Evolutionary conservation across 2,113 vertebrate species (phyloP), one percentile per base, ranked within the genome.

Genomic region (Hylia prasina): DNA sequence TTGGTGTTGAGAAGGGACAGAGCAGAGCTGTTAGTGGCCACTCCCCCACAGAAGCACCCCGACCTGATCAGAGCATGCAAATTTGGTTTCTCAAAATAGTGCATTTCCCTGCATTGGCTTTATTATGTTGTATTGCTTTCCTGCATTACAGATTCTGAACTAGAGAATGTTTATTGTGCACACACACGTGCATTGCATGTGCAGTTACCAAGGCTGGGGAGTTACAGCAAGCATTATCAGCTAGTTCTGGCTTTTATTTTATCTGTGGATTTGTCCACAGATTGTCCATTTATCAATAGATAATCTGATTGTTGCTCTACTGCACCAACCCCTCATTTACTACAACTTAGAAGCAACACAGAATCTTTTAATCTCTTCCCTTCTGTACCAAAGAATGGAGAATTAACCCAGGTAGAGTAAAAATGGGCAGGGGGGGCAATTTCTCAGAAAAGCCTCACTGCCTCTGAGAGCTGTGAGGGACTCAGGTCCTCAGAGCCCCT

Each of bases 41-140:
- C 15, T 73, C 48, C 40, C 78, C 72, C 40, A 8, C 9, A 70
- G 48, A 82, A 90, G 30, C 70, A 40, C 56, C 91, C 87, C 35
- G 1, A 39, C 25, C 31, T 50, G 69, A 96, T 91, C 72, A 77
- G 13, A 76, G 48, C 97, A 96, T 96, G 97, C 94, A 97, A 79
- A 97, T 96, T 19, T 84, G 25, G 24, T 28, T 58, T 61, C 82
- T 93, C 68, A 45, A 23, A 61, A 69, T 0, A 69, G 31, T 68
- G 21, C 35, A 13, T 21, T 79, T 50, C 87, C 81, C 83, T n/a
- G 69, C 94, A 87, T 35, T 91, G 91, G 13, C 91, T 97, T 95
- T 68, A 56, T 13, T 56, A 82, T 60, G 94, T 53, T 4, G 87
- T 63, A 37, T 22, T 93, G 93, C 95, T 97, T 97, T 95, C 94